Evolutionary conservation across 2,888 invertebrate species (phyloP).

Genomic region (Linnaemya vulpina): DNA sequence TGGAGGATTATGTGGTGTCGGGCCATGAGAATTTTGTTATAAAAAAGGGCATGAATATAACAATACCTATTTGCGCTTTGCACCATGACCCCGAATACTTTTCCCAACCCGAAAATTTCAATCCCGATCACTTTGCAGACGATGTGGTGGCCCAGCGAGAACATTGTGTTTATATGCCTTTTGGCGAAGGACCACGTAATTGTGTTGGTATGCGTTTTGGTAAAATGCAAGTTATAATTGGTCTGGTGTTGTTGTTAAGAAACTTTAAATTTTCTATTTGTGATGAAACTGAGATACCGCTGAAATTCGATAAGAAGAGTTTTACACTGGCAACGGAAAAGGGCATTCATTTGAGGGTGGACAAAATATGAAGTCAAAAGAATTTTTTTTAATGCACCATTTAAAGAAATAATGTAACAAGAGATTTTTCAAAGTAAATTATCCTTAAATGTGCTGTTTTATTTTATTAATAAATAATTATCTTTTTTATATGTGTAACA

Average conservation of each 20-base stretch:
- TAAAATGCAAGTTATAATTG: conserved; percentile 78
- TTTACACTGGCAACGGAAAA: conserved; percentile 72
- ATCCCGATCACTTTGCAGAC: conserved; percentile 86
- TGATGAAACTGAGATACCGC: conserved; percentile 75
- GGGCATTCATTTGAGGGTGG: conserved; percentile 73
- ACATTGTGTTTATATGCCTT: conserved; percentile 79
- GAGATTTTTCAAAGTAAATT: too few species aligned
- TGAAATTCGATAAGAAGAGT: conserved; percentile 71
- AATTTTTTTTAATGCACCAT: not conserved
- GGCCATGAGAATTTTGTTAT: conserved; percentile 83
- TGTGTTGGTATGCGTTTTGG: conserved; percentile 81
- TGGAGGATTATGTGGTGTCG: conserved; percentile 84
- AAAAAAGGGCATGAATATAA: conserved; percentile 79
- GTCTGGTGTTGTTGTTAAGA: conserved; percentile 77
- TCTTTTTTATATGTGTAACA: too few species aligned
- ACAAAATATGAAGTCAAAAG: conserved; percentile 41
- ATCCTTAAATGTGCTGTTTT: too few species aligned
- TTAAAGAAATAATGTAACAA: too few species aligned
- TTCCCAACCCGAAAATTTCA: conserved; percentile 85
- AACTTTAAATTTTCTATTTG: conserved; percentile 77
- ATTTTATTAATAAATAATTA: not conserved
- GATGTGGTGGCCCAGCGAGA: conserved; percentile 84
- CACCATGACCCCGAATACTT: conserved; percentile 84
- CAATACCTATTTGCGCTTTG: conserved; percentile 82
- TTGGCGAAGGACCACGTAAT: conserved; percentile 81